Conservation (phyloP, 2,797 vertebrate genomes). For the Borostomias antarcticus region DNA sequence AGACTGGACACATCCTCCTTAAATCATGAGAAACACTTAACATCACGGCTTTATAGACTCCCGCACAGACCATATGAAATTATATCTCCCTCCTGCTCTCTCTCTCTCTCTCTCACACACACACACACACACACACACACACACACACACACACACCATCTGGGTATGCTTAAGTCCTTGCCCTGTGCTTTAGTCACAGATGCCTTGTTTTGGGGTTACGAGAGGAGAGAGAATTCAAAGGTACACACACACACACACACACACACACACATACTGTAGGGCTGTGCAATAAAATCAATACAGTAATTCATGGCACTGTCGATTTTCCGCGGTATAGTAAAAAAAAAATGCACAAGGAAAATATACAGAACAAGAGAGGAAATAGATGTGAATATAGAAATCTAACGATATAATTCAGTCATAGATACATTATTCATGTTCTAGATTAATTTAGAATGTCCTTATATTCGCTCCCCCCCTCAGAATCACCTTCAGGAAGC, state of each 20-base stretch:
- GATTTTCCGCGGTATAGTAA: too few species aligned
- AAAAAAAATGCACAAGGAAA: too few species aligned
- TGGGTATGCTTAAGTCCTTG: constrained; percentile 53
- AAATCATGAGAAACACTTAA: constrained; percentile 25
- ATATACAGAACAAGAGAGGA: too few species aligned
- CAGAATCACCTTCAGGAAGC: too few species aligned
- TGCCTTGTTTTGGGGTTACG: constrained; percentile 37
- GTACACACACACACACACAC: neutral
- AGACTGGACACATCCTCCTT: neutral
- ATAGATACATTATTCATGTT: too few species aligned
- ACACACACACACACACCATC: constrained; percentile 47
- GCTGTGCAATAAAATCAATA: too few species aligned
- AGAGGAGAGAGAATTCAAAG: constrained; percentile 18
- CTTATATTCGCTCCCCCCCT: too few species aligned
- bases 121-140: constrained; percentile 34
- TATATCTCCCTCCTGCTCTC: constrained; percentile 13
- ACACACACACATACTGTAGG: neutral
- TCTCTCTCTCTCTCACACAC: constrained; percentile 5
- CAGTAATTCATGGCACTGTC: too few species aligned
- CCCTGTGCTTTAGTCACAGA: constrained; percentile 50
- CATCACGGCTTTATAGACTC: constrained; percentile 29
- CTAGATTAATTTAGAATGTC: too few species aligned
- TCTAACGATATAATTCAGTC: too few species aligned
- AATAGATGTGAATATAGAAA: too few species aligned
- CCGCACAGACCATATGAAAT: constrained; percentile 23